These are phyloP conservation scores for Empidonax traillii DNA, from an alignment of 2,113 vertebrate genomes.

Conservation along the genomic window DNA sequence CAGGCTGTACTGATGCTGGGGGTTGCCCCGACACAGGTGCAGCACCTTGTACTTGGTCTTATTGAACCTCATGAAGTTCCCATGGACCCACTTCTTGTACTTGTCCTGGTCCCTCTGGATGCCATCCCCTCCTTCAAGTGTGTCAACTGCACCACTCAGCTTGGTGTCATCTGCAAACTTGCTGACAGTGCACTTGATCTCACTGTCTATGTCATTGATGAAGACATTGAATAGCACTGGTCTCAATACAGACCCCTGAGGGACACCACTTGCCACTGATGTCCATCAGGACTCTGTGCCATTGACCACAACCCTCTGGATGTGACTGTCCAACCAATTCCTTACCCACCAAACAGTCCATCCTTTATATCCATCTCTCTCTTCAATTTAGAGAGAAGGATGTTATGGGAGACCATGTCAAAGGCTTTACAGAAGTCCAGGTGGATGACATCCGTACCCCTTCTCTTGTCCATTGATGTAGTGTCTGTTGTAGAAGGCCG, in stretches of 20 bases:
- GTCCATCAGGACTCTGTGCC: background rate
- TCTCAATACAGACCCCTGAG: background rate
- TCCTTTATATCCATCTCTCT: background rate
- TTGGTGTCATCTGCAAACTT: background rate
- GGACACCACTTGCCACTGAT: background rate
- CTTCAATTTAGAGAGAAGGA: background rate
- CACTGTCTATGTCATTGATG: background rate
- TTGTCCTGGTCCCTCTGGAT: too few species aligned
- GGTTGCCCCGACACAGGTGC: too few species aligned
- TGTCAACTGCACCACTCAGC: background rate
- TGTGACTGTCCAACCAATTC: background rate
- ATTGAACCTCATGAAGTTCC: too few species aligned
- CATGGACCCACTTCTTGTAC: too few species aligned
- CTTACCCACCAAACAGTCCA: background rate
- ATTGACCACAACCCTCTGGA: background rate
- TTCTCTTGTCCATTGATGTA: background rate
- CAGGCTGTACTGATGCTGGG: too few species aligned
- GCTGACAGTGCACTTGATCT: background rate
- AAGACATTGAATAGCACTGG: background rate
- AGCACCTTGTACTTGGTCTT: too few species aligned
- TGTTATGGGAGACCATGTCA: background rate
- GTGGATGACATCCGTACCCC: background rate
- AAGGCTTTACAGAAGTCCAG: background rate
- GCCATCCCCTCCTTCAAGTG: background rate
- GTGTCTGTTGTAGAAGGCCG: background rate